These are phyloP conservation scores for Malurus leucopterus DNA, from an alignment of 2,797 vertebrate genomes.

Conservation along the genomic window DNA sequence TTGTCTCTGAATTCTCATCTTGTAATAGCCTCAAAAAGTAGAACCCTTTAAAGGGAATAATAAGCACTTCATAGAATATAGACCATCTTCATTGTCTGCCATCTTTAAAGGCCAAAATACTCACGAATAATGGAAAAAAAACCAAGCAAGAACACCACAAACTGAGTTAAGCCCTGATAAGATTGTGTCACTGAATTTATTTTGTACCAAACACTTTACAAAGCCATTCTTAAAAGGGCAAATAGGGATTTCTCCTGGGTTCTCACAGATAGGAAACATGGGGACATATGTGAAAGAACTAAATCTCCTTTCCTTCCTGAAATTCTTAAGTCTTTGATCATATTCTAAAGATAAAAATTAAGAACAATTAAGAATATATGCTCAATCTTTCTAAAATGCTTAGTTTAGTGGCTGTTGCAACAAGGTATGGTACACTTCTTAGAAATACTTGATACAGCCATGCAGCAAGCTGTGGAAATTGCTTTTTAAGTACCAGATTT, in stretches of 20 bases:
- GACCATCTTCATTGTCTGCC: not conserved
- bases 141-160: rapidly evolving
- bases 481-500: constrained; percentile 19
- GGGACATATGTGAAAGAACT: not conserved
- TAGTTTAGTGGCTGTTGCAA: not conserved
- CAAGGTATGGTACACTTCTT: not conserved
- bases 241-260: not conserved
- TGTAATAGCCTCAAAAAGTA: not conserved
- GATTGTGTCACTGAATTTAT: not conserved
- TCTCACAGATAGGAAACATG: not conserved
- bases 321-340: not conserved
- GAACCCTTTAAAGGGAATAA: not conserved
- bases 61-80: not conserved
- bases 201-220: not conserved
- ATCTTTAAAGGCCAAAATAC: not conserved
- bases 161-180: not conserved
- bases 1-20: not conserved
- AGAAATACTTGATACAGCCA: not conserved
- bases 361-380: not conserved
- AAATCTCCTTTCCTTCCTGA: not conserved
- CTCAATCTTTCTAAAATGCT: not conserved
- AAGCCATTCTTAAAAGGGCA: not conserved
- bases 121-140: not conserved
- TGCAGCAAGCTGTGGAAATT: not conserved
- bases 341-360: not conserved